A percentile compares a stretch with the other conserved stretches of the same genome.
phyloP scores from a whole-genome alignment of 2,113 vertebrate species.

The Mystacornis crossleyi region DNA sequence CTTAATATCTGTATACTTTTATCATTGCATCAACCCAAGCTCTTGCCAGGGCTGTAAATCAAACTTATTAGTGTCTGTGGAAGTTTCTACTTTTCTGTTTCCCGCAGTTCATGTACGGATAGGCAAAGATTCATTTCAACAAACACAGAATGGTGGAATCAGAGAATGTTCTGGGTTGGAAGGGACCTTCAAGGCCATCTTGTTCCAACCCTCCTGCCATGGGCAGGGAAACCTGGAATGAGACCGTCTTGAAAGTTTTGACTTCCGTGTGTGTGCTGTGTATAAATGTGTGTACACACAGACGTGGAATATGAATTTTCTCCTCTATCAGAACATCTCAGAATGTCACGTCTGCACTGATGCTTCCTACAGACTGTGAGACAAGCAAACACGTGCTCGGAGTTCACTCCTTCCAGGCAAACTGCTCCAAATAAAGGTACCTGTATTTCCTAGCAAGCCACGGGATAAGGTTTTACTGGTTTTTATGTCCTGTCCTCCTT shows the following conservation, averaged over 20 bases:
- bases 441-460: not conserved
- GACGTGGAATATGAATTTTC: too few species aligned
- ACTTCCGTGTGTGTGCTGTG: not conserved
- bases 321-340: not conserved
- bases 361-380: not conserved
- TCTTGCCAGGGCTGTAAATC: too few species aligned
- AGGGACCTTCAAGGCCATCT: not conserved
- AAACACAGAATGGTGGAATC: not conserved
- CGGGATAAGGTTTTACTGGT: not conserved
- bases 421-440: not conserved
- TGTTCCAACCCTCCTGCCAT: not conserved
- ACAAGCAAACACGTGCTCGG: not conserved
- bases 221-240: not conserved
- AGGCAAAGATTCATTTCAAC: not conserved
- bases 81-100: too few species aligned
- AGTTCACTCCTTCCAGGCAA: not conserved
- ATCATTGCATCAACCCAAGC: too few species aligned
- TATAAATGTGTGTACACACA: not conserved
- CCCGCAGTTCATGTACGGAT: accelerated
- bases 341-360: not conserved
- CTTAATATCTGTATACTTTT: too few species aligned
- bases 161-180: not conserved
- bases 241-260: not conserved
- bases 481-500: not conserved
- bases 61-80: too few species aligned